Evolutionary conservation across 2,113 vertebrate species (phyloP), one percentile per base, ranked within the genome.

Genomic region (Thalassarche chlororhynchos): DNA sequence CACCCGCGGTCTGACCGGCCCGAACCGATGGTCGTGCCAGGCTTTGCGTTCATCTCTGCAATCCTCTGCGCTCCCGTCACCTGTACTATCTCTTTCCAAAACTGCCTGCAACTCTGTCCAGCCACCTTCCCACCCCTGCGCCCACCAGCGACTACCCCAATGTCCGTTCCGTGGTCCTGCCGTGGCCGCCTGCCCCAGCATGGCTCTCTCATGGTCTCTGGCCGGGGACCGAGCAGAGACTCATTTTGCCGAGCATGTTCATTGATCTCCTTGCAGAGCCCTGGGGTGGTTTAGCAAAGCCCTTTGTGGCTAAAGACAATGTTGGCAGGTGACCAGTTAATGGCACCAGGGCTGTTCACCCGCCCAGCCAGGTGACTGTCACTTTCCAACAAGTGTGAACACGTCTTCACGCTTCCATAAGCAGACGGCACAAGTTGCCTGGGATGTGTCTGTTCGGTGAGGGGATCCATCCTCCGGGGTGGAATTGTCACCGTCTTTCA

Each of bases 1-100:
- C 58, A 40, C 28, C 40, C 0, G 0, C 1, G 2, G 8, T 15
- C 26, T 29, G 7, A 57, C 34, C 2, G 0, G 4, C 21, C 13
- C 14, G 5, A 34, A 10, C 13, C 2, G 2, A 51, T 3, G 11
- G 46, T 34, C 5, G 1, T 61, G 42, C 17, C 14, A 17, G 57
- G 9, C 38, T 79, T 61, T 38, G 12, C 7, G 4, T 65, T 34
- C 17, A 0, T 46, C 23, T 68, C 42, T 38, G 28, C 17, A 4
- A 14, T 40, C 54, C 49, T 24, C 62, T 13, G 12, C 1, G 4
- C 16, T 15, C 12, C 21, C 19, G 4, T 9, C 19, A 11, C 12
- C 2, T 6, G 44, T 13, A 6, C 17, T 5, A 5, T 32, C 31
- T 29, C 26, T 42, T 72, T 7, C 29, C 69, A 20, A 62, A 74